These are phyloP conservation scores for Eclectus roratus DNA, from an alignment of 2,113 vertebrate species.

Conservation along the genomic window DNA sequence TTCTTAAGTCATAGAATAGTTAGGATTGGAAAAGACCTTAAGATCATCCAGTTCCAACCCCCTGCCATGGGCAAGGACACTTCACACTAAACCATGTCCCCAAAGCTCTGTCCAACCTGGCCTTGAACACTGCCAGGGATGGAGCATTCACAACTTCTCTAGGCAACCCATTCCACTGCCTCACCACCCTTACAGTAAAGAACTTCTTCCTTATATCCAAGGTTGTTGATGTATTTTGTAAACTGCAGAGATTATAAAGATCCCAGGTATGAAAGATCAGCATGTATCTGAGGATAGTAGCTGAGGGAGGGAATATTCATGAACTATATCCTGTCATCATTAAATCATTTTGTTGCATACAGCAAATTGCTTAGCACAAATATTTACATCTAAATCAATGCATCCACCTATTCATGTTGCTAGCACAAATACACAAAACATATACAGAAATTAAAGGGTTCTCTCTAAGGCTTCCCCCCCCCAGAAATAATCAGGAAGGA, in stretches of 20 bases:
- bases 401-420: not conserved
- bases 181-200: too few species aligned
- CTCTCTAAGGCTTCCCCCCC: not conserved
- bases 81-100: too few species aligned
- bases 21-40: too few species aligned
- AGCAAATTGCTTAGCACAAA: conserved; percentile 7
- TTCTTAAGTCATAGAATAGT: not conserved
- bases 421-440: not conserved
- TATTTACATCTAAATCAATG: conserved; percentile 25
- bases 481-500: not conserved
- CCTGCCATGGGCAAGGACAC: too few species aligned
- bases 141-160: too few species aligned
- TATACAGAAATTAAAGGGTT: not conserved
- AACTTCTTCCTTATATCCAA: too few species aligned
- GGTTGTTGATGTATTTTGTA: not conserved
- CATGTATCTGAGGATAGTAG: too few species aligned
- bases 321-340: not conserved
- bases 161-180: too few species aligned
- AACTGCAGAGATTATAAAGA: conserved; percentile 15
- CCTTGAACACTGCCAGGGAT: too few species aligned
- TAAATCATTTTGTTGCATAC: conserved; percentile 18
- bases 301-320: not conserved
- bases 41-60: too few species aligned
- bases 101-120: too few species aligned
- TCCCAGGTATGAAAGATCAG: conserved; percentile 25